Evolutionary conservation across 1,140 invertebrate genomes (phyloP), one percentile per base, ranked within the genome.

Genomic region (Holotrichia oblita): DNA sequence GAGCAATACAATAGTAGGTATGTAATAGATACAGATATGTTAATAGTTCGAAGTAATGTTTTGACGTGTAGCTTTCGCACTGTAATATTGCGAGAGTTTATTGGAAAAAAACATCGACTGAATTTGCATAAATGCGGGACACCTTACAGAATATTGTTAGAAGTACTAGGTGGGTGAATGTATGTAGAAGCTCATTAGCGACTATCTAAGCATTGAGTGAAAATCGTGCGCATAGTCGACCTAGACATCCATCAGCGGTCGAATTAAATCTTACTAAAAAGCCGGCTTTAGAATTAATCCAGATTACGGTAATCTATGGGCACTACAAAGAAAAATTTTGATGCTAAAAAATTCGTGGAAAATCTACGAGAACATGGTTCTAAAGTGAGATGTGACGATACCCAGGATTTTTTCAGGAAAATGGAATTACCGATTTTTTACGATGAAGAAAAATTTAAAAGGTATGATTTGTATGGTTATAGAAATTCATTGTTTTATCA

Each of bases 401-500:
- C 75, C 14, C 14, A 44, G 2, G 75, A 55, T 6, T 41, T 55
- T 27, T 76, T 76, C 22, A 20, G 44, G 17, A 76, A 55, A 48
- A 48, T 76, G 41, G 24, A 76, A n/a, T 14, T 76, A 3, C 75
- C 75, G 22, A 22, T 7, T 7, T 76, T 48, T 34, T 76, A 76
- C 44, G 42, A 76, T 20, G 44, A 76, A 55, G 27, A 55, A 55
- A 76, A 76, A 55, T 76, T 76, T 76, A 76, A 76, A 27, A 76
- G 75, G 75, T 76, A 74, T 4, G 40, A 34, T 34, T 34, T 34
- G n/a, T n/a, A n/a, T n/a, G n/a, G n/a, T n/a, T n/a, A n/a, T n/a
- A n/a, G n/a, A n/a, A n/a, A n/a, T n/a, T n/a, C n/a, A n/a, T n/a
- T 34, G 4, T 34, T 34, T 34, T 34, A 34, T 34, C 27, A 34